Percentiles rank a stretch among this genome's conserved stretches.
Conservation (phyloP, 2,888 invertebrate genomes). For the Gerosis bhagava region DNA sequence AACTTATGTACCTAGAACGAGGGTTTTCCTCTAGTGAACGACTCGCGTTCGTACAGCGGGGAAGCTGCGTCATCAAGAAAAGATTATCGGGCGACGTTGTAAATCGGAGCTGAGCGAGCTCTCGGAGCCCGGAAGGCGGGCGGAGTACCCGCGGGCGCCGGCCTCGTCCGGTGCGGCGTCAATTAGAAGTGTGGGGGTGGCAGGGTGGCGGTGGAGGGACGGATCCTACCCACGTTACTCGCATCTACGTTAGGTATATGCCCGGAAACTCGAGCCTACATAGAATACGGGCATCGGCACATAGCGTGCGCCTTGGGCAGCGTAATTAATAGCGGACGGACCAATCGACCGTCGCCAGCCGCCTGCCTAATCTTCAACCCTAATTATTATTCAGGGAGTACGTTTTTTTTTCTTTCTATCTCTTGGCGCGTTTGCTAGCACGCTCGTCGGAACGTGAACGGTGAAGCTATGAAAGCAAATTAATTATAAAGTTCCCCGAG, state of each 20-base stretch:
- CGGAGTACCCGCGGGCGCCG: slow-evolving; percentile 69
- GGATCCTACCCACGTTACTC: slow-evolving; percentile 44
- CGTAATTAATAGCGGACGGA: slow-evolving; percentile 64
- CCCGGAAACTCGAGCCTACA: slow-evolving; percentile 72
- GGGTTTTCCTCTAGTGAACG: neutral
- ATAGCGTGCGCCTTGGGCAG: slow-evolving; percentile 50
- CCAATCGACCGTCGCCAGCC: slow-evolving; percentile 33
- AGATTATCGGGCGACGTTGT: slow-evolving; percentile 77
- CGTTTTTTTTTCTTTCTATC: too few species aligned
- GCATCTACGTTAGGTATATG: slow-evolving; percentile 58
- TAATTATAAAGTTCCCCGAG: too few species aligned
- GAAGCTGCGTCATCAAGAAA: slow-evolving; percentile 66
- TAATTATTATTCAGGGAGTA: slow-evolving; percentile 39
- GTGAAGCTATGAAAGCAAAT: too few species aligned
- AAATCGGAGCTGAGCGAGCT: slow-evolving; percentile 55
- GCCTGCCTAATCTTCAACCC: slow-evolving; percentile 41
- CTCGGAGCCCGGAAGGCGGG: slow-evolving; percentile 60
- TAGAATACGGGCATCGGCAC: slow-evolving; percentile 37
- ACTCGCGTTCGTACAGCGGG: neutral
- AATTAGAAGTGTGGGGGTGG: slow-evolving; percentile 66
- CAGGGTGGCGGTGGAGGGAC: slow-evolving; percentile 41
- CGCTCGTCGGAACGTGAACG: neutral
- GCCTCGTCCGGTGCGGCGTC: slow-evolving; percentile 72
- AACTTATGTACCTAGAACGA: too few species aligned
- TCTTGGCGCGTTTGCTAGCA: neutral